A percentile compares a stretch with the other conserved stretches of the same genome.
Conservation (phyloP, 2,113 vertebrate species). For the Nettapus auritus region DNA sequence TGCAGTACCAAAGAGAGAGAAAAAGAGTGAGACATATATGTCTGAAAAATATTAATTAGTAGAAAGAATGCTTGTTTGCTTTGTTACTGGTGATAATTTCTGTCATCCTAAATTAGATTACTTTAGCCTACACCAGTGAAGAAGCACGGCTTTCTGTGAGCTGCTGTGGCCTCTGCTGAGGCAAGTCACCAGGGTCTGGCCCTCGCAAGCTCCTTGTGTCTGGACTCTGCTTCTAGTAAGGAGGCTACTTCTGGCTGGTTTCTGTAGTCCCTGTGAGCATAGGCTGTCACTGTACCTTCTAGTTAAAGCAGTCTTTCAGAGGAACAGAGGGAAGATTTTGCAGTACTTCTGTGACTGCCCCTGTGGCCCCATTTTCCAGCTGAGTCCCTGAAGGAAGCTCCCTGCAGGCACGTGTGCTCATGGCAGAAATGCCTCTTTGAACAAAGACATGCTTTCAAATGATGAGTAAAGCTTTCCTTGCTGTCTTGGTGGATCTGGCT, state of each 20-base stretch:
- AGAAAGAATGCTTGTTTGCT: neutral
- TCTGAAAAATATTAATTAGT: neutral
- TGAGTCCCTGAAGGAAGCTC: neutral
- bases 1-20: neutral
- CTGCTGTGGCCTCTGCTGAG: neutral
- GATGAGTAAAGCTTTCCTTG: neutral
- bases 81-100: slow-evolving; percentile 3
- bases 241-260: neutral
- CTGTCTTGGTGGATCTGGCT: neutral
- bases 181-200: neutral
- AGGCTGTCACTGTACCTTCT: neutral
- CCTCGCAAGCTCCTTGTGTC: neutral
- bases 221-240: neutral
- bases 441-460: neutral
- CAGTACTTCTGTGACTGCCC: neutral
- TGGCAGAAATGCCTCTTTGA: neutral
- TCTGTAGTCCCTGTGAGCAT: neutral
- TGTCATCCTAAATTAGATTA: neutral
- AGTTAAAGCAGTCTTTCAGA: slow-evolving; percentile 19
- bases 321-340: neutral
- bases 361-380: neutral
- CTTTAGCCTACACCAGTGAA: neutral
- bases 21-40: neutral
- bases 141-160: neutral
- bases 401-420: neutral